These are phyloP conservation scores for Meganola albula DNA, from an alignment of 2,888 invertebrate species.

Conservation along the genomic window DNA sequence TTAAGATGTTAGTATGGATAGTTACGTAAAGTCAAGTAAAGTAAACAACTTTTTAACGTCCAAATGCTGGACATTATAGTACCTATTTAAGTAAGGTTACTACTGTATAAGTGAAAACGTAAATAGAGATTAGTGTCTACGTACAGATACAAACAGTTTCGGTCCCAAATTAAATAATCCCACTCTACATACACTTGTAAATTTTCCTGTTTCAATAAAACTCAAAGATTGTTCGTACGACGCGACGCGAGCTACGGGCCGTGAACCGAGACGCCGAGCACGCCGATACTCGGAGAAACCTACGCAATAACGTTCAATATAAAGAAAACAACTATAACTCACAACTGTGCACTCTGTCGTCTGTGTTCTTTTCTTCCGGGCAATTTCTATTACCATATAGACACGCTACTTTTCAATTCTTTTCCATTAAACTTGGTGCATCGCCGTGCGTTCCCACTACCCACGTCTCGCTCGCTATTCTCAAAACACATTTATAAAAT, in stretches of 20 bases:
- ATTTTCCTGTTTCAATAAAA: constrained; percentile 56
- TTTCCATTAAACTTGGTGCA: constrained; percentile 77
- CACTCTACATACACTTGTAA: constrained; percentile 51
- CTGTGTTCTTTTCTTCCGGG: constrained; percentile 75
- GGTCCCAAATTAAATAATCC: constrained; percentile 43
- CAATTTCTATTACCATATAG: constrained; percentile 79
- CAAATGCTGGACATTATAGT: too few relatives aligned
- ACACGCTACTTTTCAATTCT: constrained; percentile 78
- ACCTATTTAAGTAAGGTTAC: too few relatives aligned
- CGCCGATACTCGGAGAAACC: constrained; percentile 48
- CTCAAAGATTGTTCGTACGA: too few relatives aligned
- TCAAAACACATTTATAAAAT: constrained; percentile 76
- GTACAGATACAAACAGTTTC: constrained; percentile 16
- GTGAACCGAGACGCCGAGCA: constrained; percentile 29
- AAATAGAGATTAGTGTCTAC: too few relatives aligned
- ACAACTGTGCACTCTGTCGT: constrained; percentile 70
- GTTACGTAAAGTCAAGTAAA: too few relatives aligned
- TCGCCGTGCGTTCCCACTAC: constrained; percentile 61
- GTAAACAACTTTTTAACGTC: too few relatives aligned
- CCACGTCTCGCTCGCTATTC: constrained; percentile 56
- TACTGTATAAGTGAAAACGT: too few relatives aligned
- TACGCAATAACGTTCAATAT: constrained; percentile 73
- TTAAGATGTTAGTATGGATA: too few relatives aligned
- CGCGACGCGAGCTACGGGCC: constrained; percentile 24
- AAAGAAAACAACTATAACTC: constrained; percentile 74